Conservation (phyloP, 2,888 invertebrate genomes). For the Drosophila prolongata region DNA sequence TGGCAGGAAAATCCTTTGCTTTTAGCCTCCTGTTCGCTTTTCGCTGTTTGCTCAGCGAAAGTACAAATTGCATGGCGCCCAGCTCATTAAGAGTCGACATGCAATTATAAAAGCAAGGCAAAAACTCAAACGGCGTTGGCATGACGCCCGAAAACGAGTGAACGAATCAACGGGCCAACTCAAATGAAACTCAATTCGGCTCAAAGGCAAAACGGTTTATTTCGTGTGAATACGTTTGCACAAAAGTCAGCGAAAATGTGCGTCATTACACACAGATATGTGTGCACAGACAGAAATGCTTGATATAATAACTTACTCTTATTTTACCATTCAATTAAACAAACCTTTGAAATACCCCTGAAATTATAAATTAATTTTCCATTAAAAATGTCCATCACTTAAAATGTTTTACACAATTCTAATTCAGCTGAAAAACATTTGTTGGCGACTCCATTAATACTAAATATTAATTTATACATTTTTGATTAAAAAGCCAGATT, state of each 20-base stretch:
- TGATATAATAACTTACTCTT: not conserved
- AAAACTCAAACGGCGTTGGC: conserved; percentile 51
- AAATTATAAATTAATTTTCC: too few relatives aligned
- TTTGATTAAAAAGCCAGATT: too few relatives aligned
- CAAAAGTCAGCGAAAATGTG: conserved; percentile 66
- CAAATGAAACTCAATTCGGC: conserved; percentile 52
- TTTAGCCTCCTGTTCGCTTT: conserved; percentile 11
- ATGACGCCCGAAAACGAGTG: conserved; percentile 49
- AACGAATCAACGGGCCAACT: conserved; percentile 35
- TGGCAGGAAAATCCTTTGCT: conserved; percentile 61
- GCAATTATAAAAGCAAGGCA: conserved; percentile 76
- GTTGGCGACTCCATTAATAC: too few relatives aligned
- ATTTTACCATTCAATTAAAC: too few relatives aligned
- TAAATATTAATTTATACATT: too few relatives aligned
- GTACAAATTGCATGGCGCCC: conserved; percentile 71
- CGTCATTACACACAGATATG: conserved; percentile 69
- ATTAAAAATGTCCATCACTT: too few relatives aligned
- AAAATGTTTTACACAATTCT: too few relatives aligned
- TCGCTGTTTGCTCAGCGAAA: conserved; percentile 36
- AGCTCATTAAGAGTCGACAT: conserved; percentile 71
- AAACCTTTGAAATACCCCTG: too few relatives aligned
- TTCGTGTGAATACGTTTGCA: conserved; percentile 69
- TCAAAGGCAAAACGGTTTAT: conserved; percentile 78
- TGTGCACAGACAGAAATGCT: conserved; percentile 17
- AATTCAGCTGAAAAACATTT: too few relatives aligned